Evolutionary conservation across 30 jellyfish, hydroid and myxozoan genomes (phyloP), one percentile per base, ranked within the genome.

Genomic region (Calvadosia cruxmelitensis): DNA sequence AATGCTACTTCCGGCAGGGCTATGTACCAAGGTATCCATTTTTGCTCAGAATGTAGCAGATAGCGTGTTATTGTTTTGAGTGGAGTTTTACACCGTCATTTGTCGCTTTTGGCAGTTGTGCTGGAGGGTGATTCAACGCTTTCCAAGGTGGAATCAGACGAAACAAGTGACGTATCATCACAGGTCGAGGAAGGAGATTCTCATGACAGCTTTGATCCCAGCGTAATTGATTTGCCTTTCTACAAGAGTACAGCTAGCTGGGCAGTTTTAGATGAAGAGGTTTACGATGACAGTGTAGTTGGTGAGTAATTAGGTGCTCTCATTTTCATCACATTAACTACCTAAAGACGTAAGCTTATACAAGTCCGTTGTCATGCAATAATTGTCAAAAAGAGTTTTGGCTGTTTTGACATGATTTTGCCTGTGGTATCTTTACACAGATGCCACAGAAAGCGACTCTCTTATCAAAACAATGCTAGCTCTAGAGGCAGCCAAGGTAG

Each of bases 391-490:
- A n/a, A n/a, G n/a, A n/a, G n/a, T n/a, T n/a, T n/a, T n/a, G n/a
- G n/a, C n/a, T n/a, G n/a, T n/a, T n/a, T n/a, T n/a, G n/a, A n/a
- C n/a, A n/a, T n/a, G n/a, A 42, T 42, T 42, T 5, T 5, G 20
- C 57, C 20, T 42, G 10, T 42, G 10, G 57, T 42, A 42, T 5
- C 57, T 42, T 42, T 10, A 5, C 20, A 5, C 57, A 42, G 57
- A 42, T 42, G 10, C 57, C 20, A 5, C 57, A 42, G 67, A 66
- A 23, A 83, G 67, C 2, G 81, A 72, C 53, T 25, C 36, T 34
- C 29, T 72, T 49, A 81, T 81, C 12, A 65, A 66, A 67, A 81
- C 85, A 27, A 81, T 81, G 93, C 76, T 81, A 13, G 93, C 93
- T 20, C 33, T 81, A 5, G 67, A 78, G 20, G 82, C 51, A 13